Base-by-base conservation (phyloP, 2,113 vertebrate genomes). In the Prunella fulvescens region DNA sequence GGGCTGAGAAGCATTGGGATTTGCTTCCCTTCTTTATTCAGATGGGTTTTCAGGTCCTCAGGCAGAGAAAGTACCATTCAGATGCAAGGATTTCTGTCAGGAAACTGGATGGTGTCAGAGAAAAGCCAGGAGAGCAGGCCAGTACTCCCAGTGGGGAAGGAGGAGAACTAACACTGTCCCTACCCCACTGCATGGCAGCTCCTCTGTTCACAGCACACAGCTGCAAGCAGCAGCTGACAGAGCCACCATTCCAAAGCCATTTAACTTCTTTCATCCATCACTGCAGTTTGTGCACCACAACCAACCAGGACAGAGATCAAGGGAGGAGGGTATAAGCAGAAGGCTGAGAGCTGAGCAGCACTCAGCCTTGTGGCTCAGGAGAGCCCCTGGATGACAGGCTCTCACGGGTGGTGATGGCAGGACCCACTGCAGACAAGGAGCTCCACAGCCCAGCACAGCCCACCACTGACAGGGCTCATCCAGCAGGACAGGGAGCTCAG, bases 381-480 rank as follows among this genome's bases (percentile, higher is more conserved):
- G 70, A 67, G 53, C 29, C 31, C 14, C 56, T 78, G 3, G 1
- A 19, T 51, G 37, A 51, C 1, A 9, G 3, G 20, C 26, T 88
- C 1, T 42, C 3, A 1, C 0, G 1, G 11, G 29, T 16, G 33
- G n/a, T 23, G 23, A 18, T 62, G 4, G 2, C 25, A 66, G 66
- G 42, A 88, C 65, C 47, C 73, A 71, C 22, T 0, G 0, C 31
- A 78, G 33, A 42, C 62, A 64, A 65, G 17, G 18, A 78, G 35
- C 22, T 76, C 40, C 67, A 31, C 28, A 45, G 42, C 8, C 13
- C 66, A 47, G 66, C 92, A 73, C 33, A 66, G n/a, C 28, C 45
- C 85, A n/a, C 8, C 16, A 29, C 14, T 69, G 58, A 53, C n/a
- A 64, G 35, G 24, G 37, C 40, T 57, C 45, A 58, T n/a, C 71